Percentiles rank a stretch among this genome's conserved stretches.
phyloP scores from a whole-genome alignment of 2,888 invertebrate species.

The Pseudeuparius sepicola region DNA sequence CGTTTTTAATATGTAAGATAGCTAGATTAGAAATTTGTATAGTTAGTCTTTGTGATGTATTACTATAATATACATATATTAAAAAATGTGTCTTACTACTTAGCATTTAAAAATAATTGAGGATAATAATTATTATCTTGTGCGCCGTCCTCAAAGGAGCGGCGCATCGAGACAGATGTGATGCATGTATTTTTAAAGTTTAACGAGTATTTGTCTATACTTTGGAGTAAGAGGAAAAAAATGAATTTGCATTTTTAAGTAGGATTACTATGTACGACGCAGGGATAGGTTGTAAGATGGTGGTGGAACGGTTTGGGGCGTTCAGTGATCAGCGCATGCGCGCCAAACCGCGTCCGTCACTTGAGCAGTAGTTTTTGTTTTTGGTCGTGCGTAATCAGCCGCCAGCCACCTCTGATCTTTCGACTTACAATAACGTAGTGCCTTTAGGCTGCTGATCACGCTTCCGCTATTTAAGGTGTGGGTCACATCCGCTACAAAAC shows the following conservation, averaged over 20 bases:
- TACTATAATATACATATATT: slow-evolving; percentile 29
- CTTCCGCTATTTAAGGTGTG: slow-evolving; percentile 36
- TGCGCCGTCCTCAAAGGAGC: too few species aligned
- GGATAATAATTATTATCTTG: too few species aligned
- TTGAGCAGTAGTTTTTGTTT: slow-evolving; percentile 2
- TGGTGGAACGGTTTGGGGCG: too few species aligned
- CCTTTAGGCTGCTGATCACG: slow-evolving; percentile 42
- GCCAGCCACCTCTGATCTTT: slow-evolving; percentile 34
- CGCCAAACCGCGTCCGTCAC: too few species aligned
- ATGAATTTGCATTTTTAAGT: slow-evolving; percentile 38
- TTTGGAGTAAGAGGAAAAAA: too few species aligned
- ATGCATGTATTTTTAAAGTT: slow-evolving; percentile 33
- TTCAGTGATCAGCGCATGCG: too few species aligned
- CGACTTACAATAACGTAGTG: slow-evolving; percentile 39
- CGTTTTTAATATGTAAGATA: slow-evolving; percentile 28
- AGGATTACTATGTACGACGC: slow-evolving; percentile 34
- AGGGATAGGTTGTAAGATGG: too few species aligned
- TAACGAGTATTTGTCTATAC: slow-evolving; percentile 30
- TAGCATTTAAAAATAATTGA: slow-evolving; percentile 34
- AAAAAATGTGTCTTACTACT: slow-evolving; percentile 38
- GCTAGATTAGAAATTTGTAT: slow-evolving; percentile 29
- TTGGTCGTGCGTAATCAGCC: slow-evolving; percentile 37
- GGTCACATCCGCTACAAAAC: too few species aligned
- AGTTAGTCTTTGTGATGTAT: slow-evolving; percentile 33
- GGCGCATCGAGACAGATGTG: too few species aligned